phyloP scores from a whole-genome alignment of 2,113 vertebrate species.

The Atractosteus spatula region DNA sequence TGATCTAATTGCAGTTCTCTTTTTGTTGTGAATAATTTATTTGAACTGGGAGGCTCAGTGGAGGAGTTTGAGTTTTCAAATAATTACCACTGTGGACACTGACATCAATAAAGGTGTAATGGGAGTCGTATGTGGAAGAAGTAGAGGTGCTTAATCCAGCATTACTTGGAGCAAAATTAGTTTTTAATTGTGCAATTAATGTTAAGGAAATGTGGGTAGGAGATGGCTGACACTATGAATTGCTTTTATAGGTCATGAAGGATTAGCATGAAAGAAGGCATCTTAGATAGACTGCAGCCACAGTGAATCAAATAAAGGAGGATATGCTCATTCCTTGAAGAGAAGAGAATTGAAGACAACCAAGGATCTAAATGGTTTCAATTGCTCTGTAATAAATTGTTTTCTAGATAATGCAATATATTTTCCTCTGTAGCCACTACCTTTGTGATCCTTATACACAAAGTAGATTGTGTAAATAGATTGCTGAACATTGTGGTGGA shows the following conservation, averaged over 20 bases:
- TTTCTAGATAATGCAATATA: too few species aligned
- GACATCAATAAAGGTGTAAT: slow-evolving; percentile 24
- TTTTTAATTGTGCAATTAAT: slow-evolving; percentile 35
- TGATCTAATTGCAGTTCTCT: too few species aligned
- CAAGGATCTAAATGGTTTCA: too few species aligned
- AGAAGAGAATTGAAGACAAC: too few species aligned
- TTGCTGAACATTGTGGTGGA: too few species aligned
- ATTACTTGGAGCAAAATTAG: slow-evolving; percentile 16
- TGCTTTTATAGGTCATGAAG: slow-evolving; percentile 16
- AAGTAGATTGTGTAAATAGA: too few species aligned
- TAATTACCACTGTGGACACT: slow-evolving; percentile 17
- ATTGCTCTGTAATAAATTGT: too few species aligned
- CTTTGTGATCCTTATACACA: too few species aligned
- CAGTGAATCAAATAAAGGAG: background rate
- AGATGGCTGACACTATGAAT: slow-evolving; percentile 8
- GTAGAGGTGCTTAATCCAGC: slow-evolving; percentile 16
- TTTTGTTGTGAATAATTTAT: background rate
- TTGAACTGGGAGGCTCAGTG: background rate
- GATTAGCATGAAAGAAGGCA: background rate
- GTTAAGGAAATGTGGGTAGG: slow-evolving; percentile 17
- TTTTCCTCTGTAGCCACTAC: too few species aligned
- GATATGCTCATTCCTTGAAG: too few species aligned
- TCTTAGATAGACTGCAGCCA: slow-evolving; percentile 2
- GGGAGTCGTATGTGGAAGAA: slow-evolving; percentile 1
- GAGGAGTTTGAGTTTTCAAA: slow-evolving; percentile 6